phyloP scores from a whole-genome alignment of 2,113 vertebrate species.

The Thunnus maccoyii region DNA sequence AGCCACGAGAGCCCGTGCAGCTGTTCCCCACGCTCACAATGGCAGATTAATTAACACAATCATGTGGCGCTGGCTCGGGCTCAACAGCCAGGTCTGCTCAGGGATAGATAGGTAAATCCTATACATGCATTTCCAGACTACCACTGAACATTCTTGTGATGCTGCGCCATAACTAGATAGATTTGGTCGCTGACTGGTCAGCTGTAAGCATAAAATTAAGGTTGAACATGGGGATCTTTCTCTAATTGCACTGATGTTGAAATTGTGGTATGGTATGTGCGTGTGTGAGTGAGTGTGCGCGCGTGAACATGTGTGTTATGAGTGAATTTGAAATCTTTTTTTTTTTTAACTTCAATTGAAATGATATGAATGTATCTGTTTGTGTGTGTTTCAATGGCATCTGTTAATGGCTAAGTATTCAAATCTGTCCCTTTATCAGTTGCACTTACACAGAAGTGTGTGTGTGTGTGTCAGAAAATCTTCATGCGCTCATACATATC shows the following conservation, averaged over 20 bases:
- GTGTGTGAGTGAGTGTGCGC: neutral
- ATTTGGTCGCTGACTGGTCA: constrained; percentile 92
- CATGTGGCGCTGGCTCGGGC: constrained; percentile 97
- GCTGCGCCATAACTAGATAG: constrained; percentile 89
- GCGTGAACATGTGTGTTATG: neutral
- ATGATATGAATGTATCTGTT: neutral
- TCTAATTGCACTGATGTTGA: constrained; percentile 85
- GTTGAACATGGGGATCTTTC: constrained; percentile 52
- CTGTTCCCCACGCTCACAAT: constrained; percentile 99
- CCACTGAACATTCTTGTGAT: constrained; percentile 90
- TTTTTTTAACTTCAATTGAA: neutral
- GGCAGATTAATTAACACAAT: constrained; percentile 99
- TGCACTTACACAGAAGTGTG: neutral
- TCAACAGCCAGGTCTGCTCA: constrained; percentile 99
- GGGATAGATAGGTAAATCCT: constrained; percentile 99
- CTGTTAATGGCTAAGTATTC: neutral
- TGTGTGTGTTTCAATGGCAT: neutral
- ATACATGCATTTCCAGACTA: constrained; percentile 93
- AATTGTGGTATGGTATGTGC: constrained; percentile 16
- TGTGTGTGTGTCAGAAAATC: neutral
- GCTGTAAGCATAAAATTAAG: constrained; percentile 77
- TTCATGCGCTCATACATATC: neutral
- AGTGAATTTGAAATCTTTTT: neutral
- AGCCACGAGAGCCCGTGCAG: constrained; percentile 97
- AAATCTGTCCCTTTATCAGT: neutral